Base-by-base conservation (phyloP, 2,888 invertebrate species). In the Lissocephala sabroskyi region DNA sequence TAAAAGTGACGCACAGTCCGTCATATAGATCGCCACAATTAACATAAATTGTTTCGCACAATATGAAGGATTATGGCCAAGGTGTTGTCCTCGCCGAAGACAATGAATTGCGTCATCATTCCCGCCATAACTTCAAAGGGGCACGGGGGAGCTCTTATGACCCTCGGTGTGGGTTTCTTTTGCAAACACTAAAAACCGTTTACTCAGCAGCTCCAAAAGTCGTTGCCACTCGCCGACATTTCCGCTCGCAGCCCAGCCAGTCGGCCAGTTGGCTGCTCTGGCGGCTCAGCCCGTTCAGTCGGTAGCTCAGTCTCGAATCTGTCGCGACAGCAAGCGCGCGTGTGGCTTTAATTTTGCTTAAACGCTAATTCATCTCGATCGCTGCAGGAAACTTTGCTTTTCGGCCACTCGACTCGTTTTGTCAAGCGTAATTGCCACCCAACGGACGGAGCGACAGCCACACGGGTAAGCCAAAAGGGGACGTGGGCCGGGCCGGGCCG, bases 261-360 rank as follows among this genome's bases (percentile, higher is more conserved):
- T 7, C 36, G 43, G 36, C 39, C 62, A 29, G 7, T 26, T 26
- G 13, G 26, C 19, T 23, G 23, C 43, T 18, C n/a, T n/a, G 23
- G 35, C 14, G 14, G 16, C 29, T 14, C 41, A 29, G 14, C 14
- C 29, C 39, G 19, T 26, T 49, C 49, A 56, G 56, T 62, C n/a
- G n/a, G n/a, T n/a, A n/a, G n/a, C 59, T 55, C 58, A 65, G 64
- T 11, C 13, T 14, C 13, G 13, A 4, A 71, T 70, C 75, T 63
- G 66, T 66, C 59, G 71, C 76, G 71, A 74, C 62, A 77, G 78
- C 51, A 61, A 74, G 59, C 75, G 71, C 78, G 75, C 50, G 78
- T 71, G 53, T 58, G 52, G 71, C 59, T 74, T 50, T 30, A 56
- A 56, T 49, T 55, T 41, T 55, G 37, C 42, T 13, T 16, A 40